Evolutionary conservation across 2,888 invertebrate species (phyloP), one percentile per base, ranked within the genome.

Genomic region (Marasmarcha lunaedactyla): DNA sequence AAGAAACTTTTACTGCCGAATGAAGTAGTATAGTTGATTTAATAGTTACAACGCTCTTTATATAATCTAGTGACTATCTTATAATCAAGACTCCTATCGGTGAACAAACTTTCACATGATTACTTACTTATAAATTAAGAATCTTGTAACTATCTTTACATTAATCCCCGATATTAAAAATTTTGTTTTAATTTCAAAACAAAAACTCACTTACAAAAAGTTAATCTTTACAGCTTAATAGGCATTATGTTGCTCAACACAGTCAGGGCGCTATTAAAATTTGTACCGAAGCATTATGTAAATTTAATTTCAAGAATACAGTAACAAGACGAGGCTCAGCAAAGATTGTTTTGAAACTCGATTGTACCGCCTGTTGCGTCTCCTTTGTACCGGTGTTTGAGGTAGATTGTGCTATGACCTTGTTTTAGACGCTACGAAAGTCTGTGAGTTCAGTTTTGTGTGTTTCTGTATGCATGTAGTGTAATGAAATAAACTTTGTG

Each of bases 231-330:
- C n/a, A n/a, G n/a, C n/a, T n/a, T n/a, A 20, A 20, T 7, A 3
- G 51, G 63, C 62, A 67, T 70, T 65, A 68, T 63, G 66, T 67
- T 70, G 68, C 64, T 66, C 48, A 67, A 71, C 66, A 64, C 55
- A 61, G 66, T 71, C 66, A 73, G 70, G 68, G 63, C 62, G 56
- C 63, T 55, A 68, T 72, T 71, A 71, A 68, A 73, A 72, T 69
- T 70, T 59, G 67, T 71, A 69, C 63, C 56, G 52, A 63, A 62
- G 66, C 70, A 73, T 78, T 74, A 78, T 76, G 74, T 57, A 73
- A 76, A 77, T 77, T 55, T 62, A 60, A 64, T 66, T 71, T 71
- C 70, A 64, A 73, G 65, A 63, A 7, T 20, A 20, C 20, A 63
- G 63, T 68, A 71, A 72, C 70, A 68, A 66, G 67, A 60, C 61